Percentiles rank a stretch among this genome's conserved stretches.
Conservation (phyloP, 2,797 vertebrate genomes). For the Tokudaia tokunoshimensis region DNA sequence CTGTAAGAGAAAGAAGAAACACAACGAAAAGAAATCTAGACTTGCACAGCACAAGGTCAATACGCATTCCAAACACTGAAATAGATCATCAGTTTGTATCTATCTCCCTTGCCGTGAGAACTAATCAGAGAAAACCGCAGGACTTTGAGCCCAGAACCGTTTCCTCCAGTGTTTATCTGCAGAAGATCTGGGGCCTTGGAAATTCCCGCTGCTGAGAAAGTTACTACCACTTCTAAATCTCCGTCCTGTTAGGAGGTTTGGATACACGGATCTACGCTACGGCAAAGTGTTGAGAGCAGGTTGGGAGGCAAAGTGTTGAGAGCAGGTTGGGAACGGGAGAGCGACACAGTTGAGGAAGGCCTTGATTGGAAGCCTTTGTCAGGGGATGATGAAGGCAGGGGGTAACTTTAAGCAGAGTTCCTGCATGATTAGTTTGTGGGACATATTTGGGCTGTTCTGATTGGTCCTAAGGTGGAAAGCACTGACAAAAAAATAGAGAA, state of each 20-base stretch:
- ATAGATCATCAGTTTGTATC: conserved; percentile 39
- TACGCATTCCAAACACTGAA: conserved; percentile 16
- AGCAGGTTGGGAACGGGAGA: neutral
- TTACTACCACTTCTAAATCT: neutral
- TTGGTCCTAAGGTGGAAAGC: neutral
- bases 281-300: neutral
- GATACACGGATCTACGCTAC: neutral
- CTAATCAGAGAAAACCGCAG: neutral
- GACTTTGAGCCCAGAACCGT: neutral
- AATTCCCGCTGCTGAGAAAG: neutral
- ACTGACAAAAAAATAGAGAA: neutral
- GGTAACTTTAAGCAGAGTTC: neutral
- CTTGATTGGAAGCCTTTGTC: accelerated
- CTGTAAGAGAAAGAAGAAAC: neutral
- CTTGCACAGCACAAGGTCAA: conserved; percentile 34
- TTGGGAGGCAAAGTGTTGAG: neutral
- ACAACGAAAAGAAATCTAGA: neutral
- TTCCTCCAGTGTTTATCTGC: neutral
- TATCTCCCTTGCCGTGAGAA: neutral
- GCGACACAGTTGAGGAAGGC: accelerated
- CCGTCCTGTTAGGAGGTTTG: neutral
- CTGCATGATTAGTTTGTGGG: neutral
- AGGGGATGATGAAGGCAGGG: accelerated
- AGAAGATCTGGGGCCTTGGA: neutral
- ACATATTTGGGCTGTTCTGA: neutral